Evolutionary conservation across 1,140 invertebrate genomes (phyloP).

Genomic region (Popillia japonica): DNA sequence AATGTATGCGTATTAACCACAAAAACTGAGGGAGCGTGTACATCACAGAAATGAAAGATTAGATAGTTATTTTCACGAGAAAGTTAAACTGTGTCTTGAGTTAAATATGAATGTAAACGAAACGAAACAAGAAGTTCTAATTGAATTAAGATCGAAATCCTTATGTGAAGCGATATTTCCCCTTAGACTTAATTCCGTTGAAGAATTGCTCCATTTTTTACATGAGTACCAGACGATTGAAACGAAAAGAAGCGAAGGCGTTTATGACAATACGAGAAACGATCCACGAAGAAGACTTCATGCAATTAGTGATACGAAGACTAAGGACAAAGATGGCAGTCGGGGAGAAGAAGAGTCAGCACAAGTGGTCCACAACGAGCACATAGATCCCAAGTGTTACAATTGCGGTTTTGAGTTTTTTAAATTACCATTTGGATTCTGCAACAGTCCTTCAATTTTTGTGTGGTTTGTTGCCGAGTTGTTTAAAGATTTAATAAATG

Average conservation of each 20-base stretch:
- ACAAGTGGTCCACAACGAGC: neutral
- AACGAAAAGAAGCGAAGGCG: neutral
- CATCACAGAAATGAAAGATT: neutral
- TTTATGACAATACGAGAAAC: neutral
- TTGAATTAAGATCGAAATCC: neutral
- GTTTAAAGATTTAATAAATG: neutral
- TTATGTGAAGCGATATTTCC: neutral
- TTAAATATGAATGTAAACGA: neutral
- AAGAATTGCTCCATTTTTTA: neutral
- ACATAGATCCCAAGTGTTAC: neutral
- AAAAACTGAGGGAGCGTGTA: neutral
- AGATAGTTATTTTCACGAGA: neutral
- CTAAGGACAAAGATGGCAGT: no score
- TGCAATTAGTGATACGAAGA: no score
- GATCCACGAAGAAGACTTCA: no score
- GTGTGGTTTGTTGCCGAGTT: neutral
- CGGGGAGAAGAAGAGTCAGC: no score
- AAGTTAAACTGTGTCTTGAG: neutral
- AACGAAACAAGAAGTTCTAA: neutral
- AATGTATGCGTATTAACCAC: no score
- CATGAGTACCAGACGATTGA: neutral
- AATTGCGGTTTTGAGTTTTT: slow-evolving; percentile 58
- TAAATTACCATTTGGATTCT: slow-evolving; percentile 60
- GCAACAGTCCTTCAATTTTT: slow-evolving; percentile 61
- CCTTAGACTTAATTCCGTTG: neutral